Evolutionary conservation across 2,113 vertebrate genomes (phyloP).

Genomic region (Austrofundulus limnaeus): DNA sequence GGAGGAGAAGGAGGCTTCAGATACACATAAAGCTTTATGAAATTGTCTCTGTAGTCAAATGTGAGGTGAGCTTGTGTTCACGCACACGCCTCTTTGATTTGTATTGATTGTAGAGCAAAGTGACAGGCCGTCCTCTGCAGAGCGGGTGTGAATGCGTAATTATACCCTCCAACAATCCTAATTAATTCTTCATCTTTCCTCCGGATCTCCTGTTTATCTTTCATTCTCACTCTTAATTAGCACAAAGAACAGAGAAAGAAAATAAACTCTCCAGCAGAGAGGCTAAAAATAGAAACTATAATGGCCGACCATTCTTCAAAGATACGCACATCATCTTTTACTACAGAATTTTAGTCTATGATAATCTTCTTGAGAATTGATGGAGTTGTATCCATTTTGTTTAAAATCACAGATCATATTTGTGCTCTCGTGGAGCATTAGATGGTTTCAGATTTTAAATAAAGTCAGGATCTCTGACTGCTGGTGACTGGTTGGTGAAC

Average conservation of each 20-base stretch:
- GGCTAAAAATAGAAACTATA: background rate
- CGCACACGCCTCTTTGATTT: conserved; percentile 57
- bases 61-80: conserved; percentile 1
- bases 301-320: background rate
- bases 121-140: conserved; percentile 49
- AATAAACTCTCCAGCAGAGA: background rate
- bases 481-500: too few species aligned
- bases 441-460: too few species aligned
- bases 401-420: too few species aligned
- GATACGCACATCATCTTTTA: too few species aligned
- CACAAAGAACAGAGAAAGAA: conserved; percentile 6
- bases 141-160: conserved; percentile 62
- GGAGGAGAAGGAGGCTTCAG: conserved; percentile 5
- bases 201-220: conserved; percentile 56
- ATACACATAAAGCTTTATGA: conserved; percentile 6
- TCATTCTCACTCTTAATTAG: conserved; percentile 57
- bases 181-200: conserved; percentile 79
- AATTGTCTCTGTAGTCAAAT: conserved; percentile 1
- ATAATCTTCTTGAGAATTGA: too few species aligned
- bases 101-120: conserved; percentile 70
- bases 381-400: too few species aligned
- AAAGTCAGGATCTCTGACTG: too few species aligned
- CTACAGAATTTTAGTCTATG: too few species aligned
- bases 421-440: too few species aligned
- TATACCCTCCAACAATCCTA: conserved; percentile 66